Evolutionary conservation across 2,888 invertebrate genomes (phyloP).

Genomic region (Conistra vaccinii): DNA sequence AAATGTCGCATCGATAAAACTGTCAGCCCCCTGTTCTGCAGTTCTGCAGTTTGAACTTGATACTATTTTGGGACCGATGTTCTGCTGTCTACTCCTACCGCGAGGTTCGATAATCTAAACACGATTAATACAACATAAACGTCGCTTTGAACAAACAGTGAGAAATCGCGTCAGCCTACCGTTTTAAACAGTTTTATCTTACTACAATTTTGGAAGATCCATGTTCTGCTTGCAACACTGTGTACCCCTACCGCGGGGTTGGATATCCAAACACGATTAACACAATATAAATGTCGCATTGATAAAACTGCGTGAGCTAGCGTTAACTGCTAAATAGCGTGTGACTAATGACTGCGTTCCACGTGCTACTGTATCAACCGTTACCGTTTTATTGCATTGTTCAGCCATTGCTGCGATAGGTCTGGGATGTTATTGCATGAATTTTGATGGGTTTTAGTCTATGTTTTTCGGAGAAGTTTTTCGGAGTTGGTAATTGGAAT

Average conservation of each 20-base stretch:
- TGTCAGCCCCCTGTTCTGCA: conserved; percentile 51
- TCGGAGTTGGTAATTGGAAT: conserved; percentile 9
- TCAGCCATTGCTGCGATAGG: conserved; percentile 56
- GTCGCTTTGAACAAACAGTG: conserved; percentile 86
- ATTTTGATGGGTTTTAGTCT: conserved; percentile 41
- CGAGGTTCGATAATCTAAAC: conserved; percentile 75
- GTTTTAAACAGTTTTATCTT: background rate
- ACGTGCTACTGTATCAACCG: conserved; percentile 68
- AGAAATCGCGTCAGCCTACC: background rate
- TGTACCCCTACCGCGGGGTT: conserved; percentile 64
- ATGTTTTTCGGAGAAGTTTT: conserved; percentile 25
- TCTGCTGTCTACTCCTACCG: conserved; percentile 23
- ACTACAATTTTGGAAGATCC: background rate
- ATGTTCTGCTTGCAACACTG: conserved; percentile 51
- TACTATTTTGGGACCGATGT: background rate
- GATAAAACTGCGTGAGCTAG: conserved; percentile 83
- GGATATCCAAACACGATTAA: conserved; percentile 84
- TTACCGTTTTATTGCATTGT: conserved; percentile 64
- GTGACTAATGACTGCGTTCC: conserved; percentile 82
- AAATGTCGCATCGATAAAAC: conserved; percentile 87
- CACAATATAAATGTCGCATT: conserved; percentile 88
- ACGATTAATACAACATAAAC: conserved; percentile 81
- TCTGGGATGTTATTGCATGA: conserved; percentile 45
- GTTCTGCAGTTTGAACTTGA: background rate
- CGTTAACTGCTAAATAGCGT: conserved; percentile 90